Base-by-base conservation (phyloP, 2,797 vertebrate species). In the Poeciliopsis infans region DNA sequence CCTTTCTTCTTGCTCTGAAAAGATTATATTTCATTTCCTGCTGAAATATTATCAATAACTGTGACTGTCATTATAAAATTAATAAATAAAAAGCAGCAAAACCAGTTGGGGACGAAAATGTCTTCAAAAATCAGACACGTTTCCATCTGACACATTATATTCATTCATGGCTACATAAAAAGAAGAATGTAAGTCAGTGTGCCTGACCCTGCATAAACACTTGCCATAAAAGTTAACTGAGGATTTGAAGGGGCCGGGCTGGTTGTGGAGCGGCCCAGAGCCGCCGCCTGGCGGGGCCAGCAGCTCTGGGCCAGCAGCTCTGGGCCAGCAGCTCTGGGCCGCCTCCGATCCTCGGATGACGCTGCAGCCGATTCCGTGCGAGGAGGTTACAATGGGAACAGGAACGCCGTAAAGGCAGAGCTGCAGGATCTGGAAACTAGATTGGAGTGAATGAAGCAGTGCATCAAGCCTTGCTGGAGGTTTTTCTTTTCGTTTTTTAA, bases 121-220 rank as follows among this genome's bases (percentile, higher is more conserved):
- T 55, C 74, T 79, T 76, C 66, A 86, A 89, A 51, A 53, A 88
- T 75, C 82, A 83, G 86, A 87, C 82, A 87, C 89, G 85, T 88
- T 88, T 83, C 85, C 85, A 78, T 79, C 76, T 53, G 85, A 91
- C 91, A 94, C 87, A 90, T 28, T 87, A 88, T 87, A 88, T 89
- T 87, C 88, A 86, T 82, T 86, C 81, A 86, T 78, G 88, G 83
- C 84, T 49, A 78, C 88, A 89, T 90, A 86, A 94, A 70, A 94
- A 86, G 76, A 83, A 87, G 92, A 89, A 92, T 90, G 93, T 86
- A 93, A 95, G 93, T 90, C 90, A 80, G 88, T 94, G 94, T 93
- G 91, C 90, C 86, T 95, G 95, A 96, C 95, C 95, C 86, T 89
- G 89, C 90, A 94, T 95, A 96, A 96, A 96, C 95, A 96, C 95